A percentile compares a stretch with the other conserved stretches of the same genome.
Evolutionary conservation across 92 coral and sea anemone genomes (phyloP).

Genomic region (Chrysogorgia sp.): DNA sequence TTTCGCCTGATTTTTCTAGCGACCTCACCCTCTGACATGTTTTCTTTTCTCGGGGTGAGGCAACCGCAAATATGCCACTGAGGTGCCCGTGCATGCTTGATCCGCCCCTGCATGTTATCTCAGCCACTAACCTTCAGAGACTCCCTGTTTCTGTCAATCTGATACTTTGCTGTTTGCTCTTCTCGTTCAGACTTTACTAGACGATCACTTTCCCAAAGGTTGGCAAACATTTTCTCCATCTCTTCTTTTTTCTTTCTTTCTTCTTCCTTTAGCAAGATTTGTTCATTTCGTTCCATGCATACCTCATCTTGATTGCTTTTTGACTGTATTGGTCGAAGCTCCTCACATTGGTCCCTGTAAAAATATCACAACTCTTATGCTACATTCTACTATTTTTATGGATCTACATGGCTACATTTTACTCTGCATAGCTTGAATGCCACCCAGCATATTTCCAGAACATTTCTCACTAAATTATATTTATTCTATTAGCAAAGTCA

Average conservation of each 20-base stretch:
- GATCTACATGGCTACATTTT: too few species aligned
- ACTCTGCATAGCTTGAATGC: too few species aligned
- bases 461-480: too few species aligned
- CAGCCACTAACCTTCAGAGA: constrained; percentile 69
- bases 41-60: too few species aligned
- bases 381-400: background rate
- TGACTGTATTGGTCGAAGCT: constrained; percentile 81
- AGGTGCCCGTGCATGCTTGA: background rate
- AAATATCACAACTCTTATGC: background rate
- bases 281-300: constrained; percentile 81
- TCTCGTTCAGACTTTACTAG: constrained; percentile 77
- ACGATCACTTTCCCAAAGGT: constrained; percentile 90
- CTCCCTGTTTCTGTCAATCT: constrained; percentile 91
- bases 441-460: too few species aligned
- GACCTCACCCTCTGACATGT: too few species aligned
- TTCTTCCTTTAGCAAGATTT: constrained; percentile 80
- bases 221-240: constrained; percentile 82
- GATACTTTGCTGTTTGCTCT: constrained; percentile 75
- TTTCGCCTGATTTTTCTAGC: too few species aligned
- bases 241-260: constrained; percentile 74
- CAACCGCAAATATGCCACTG: too few species aligned
- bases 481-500: too few species aligned
- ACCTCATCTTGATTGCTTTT: constrained; percentile 92
- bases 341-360: constrained; percentile 86
- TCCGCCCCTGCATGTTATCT: background rate